Evolutionary conservation across 2,797 vertebrate species (phyloP).

Genomic region (Trichosurus vulpecula): DNA sequence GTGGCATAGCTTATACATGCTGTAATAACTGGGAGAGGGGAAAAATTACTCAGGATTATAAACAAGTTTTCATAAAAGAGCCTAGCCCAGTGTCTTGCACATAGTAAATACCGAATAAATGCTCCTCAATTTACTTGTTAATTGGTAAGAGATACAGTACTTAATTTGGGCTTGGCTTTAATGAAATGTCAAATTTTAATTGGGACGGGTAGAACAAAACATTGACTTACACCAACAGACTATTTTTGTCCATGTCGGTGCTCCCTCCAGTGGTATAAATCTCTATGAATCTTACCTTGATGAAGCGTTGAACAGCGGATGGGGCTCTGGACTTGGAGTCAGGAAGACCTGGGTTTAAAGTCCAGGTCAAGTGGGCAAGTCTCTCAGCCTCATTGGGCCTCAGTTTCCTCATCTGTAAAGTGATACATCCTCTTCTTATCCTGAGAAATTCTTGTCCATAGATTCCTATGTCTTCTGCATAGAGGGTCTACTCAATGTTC

Average conservation of each 20-base stretch:
- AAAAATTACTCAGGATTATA: not conserved
- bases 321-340: not conserved
- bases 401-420: not conserved
- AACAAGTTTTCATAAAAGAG: not conserved
- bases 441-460: not conserved
- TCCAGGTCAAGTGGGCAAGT: not conserved
- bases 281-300: not conserved
- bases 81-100: not conserved
- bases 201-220: not conserved
- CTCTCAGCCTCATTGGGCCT: not conserved
- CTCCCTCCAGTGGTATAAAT: not conserved
- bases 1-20: not conserved
- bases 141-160: not conserved
- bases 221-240: not conserved
- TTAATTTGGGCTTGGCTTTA: not conserved
- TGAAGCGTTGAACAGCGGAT: not conserved
- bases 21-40: not conserved
- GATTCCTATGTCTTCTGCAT: not conserved
- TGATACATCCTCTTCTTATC: not conserved
- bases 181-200: not conserved
- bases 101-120: not conserved
- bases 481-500: not conserved
- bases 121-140: not conserved
- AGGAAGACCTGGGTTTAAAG: not conserved
- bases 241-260: not conserved